phyloP scores from a whole-genome alignment of 2,797 vertebrate species.

The Sciurus vulgaris region DNA sequence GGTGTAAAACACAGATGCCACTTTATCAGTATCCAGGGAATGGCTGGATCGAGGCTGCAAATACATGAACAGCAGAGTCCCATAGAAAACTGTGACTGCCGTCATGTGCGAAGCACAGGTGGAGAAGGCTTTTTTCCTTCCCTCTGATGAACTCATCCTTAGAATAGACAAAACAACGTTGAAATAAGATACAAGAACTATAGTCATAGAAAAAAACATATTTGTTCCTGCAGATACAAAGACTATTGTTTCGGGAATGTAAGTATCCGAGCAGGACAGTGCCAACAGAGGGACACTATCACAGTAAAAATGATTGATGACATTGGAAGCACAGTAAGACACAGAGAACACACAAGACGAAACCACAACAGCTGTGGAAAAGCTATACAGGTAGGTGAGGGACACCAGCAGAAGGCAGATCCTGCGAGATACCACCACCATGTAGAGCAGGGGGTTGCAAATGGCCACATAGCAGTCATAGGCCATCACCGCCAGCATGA shows the following conservation, averaged over 20 bases:
- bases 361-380: conserved; percentile 64
- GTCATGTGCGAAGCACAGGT: conserved; percentile 80
- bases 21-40: conserved; percentile 75
- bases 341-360: conserved; percentile 55
- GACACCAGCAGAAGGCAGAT: conserved; percentile 30
- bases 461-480: conserved; percentile 43
- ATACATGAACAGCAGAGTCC: conserved; percentile 71
- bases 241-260: conserved; percentile 57
- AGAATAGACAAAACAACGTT: conserved; percentile 75
- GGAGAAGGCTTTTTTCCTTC: conserved; percentile 79
- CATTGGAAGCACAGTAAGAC: conserved; percentile 74
- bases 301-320: conserved; percentile 80
- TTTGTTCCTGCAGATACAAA: conserved; percentile 72
- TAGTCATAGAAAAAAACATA: conserved; percentile 48
- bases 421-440: conserved; percentile 41
- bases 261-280: conserved; percentile 78
- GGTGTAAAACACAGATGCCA: conserved; percentile 81
- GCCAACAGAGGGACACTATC: conserved; percentile 55
- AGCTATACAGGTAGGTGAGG: conserved; percentile 33
- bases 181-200: conserved; percentile 76
- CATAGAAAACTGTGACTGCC: background rate
- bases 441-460: conserved; percentile 74
- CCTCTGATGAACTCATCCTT: conserved; percentile 64
- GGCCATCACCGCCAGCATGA: conserved; percentile 69
- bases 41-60: conserved; percentile 54